A percentile compares a stretch with the other conserved stretches of the same genome.
Evolutionary conservation across 2,888 invertebrate species (phyloP).

Genomic region (Oscheius sp.): DNA sequence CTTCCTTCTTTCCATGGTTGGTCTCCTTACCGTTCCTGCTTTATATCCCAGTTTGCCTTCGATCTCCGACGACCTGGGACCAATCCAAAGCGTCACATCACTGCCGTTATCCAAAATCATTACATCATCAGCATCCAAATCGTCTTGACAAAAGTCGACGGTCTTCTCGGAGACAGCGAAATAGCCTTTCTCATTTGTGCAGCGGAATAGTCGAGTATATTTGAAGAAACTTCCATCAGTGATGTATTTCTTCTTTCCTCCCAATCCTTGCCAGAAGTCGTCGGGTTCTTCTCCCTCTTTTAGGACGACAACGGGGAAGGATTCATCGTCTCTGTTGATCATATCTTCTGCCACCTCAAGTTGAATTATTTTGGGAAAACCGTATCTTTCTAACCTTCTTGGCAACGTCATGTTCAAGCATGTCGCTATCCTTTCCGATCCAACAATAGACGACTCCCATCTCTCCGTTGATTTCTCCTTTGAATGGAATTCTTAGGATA

Average conservation of each 20-base stretch:
- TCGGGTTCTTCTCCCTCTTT: constrained; percentile 66
- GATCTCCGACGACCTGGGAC: constrained; percentile 94
- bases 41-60: constrained; percentile 98
- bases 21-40: constrained; percentile 84
- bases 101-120: constrained; percentile 99
- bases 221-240: constrained; percentile 87
- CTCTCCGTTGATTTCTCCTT: constrained; percentile 37
- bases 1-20: no score
- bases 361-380: constrained; percentile 19
- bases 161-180: constrained; percentile 99
- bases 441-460: constrained; percentile 53
- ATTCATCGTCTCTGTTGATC: constrained; percentile 58
- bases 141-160: constrained; percentile 97
- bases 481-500: constrained; percentile 66
- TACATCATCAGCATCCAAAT: constrained; percentile 97
- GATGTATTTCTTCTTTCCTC: constrained; percentile 56
- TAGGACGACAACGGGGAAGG: constrained; percentile 54
- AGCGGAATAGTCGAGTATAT: constrained; percentile 90
- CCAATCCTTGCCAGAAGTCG: constrained; percentile 63
- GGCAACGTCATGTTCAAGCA: constrained; percentile 40
- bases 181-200: constrained; percentile 99
- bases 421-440: constrained; percentile 46
- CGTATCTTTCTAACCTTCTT: constrained; percentile 29
- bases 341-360: constrained; percentile 65
- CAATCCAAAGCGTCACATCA: constrained; percentile 96